Conservation (phyloP, 2,888 invertebrate species). For the Allolobophora icterica region DNA sequence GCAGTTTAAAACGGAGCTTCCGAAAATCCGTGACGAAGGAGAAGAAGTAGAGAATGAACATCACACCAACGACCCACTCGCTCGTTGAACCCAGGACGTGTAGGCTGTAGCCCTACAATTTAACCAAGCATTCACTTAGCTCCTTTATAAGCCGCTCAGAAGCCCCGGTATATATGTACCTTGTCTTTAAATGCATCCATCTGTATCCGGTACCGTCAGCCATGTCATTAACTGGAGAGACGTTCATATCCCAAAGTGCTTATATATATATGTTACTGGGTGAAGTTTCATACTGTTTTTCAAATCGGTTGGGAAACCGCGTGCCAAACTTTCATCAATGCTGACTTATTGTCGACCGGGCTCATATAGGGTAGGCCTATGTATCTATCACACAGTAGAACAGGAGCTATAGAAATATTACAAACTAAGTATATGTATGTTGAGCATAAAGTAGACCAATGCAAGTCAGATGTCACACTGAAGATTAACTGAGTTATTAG, state of each 20-base stretch:
- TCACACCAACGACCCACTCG: constrained; percentile 74
- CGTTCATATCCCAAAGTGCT: neutral
- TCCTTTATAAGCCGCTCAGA: no score
- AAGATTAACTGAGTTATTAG: no score
- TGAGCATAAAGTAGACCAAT: no score
- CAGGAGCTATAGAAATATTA: no score
- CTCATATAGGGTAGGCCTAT: no score
- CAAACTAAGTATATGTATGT: no score
- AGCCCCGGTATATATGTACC: no score
- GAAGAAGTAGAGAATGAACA: constrained; percentile 72
- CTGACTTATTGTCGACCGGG: neutral
- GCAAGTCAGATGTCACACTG: no score
- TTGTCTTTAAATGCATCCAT: no score
- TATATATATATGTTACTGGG: no score
- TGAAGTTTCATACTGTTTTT: neutral
- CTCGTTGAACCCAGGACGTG: constrained; percentile 73
- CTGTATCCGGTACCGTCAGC: neutral
- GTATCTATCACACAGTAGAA: no score
- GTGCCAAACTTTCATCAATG: neutral
- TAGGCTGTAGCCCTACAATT: constrained; percentile 71
- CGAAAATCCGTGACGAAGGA: constrained; percentile 73
- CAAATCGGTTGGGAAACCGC: neutral
- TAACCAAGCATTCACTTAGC: no score
- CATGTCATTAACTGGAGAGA: neutral
- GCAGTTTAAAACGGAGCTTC: neutral